Evolutionary conservation across 2,888 invertebrate genomes (phyloP), one percentile per base, ranked within the genome.

Genomic region (Aleiodes leptofemur): DNA sequence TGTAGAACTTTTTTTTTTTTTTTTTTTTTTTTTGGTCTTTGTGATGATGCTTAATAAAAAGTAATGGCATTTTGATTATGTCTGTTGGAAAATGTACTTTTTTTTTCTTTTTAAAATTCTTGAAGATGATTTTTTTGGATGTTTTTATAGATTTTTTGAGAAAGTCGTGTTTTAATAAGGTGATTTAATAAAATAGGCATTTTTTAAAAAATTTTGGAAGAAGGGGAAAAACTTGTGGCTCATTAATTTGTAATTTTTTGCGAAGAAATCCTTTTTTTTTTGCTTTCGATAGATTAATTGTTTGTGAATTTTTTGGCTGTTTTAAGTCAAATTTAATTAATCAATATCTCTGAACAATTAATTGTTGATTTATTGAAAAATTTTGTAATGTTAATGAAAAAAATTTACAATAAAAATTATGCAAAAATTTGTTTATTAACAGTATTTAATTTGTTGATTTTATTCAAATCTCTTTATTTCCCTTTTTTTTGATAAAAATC

Each of bases 51-150:
- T 61, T 8, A 61, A n/a, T n/a, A n/a, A n/a, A n/a, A n/a, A 13
- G 59, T 11, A 61, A 11, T 61, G 59, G 59, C 38, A 34, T 61
- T 61, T 31, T 61, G n/a, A 34, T 61, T 31, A 4, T 61, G 31
- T 43, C 23, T 2, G 23, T n/a, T 9, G 16, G 16, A 16, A 6
- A 11, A 29, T 50, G 50, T 68, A 68, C 50, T 68, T 68, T 2
- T 16, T 53, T 53, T 53, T 16, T 14, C 16, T 29, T 3, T 51
- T n/a, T 9, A 51, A 51, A 68, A 68, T 68, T 31, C 31, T 23
- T 50, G 31, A 31, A 29, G n/a, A 51, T 51, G 51, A 50, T 8
- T 66, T 29, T 13, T 50, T 50, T 50, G 29, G 50, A 51, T 61
- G 3, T 61, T 61, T 57, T 57, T 57, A 16, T 43, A 38, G 61